Percentiles rank a stretch among this genome's conserved stretches.
Evolutionary conservation across 2,113 vertebrate genomes (phyloP).

Genomic region (Lophochroa leadbeateri): DNA sequence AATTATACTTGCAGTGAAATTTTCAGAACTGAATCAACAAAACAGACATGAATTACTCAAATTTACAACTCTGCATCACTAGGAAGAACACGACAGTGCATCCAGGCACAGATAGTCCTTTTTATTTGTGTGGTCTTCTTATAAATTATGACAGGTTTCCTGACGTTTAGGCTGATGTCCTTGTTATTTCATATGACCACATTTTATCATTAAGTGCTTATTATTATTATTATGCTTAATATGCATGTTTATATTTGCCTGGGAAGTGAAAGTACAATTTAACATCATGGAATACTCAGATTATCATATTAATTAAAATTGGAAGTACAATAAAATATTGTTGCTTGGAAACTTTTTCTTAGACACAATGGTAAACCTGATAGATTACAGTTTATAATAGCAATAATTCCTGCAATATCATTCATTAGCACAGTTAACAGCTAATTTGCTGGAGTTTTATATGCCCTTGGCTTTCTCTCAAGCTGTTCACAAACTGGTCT

Average conservation of each 20-base stretch:
- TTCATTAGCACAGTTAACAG: slow-evolving; percentile 78
- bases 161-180: background rate
- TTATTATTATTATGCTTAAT: background rate
- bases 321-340: slow-evolving; percentile 8
- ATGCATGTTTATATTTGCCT: background rate
- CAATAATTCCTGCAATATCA: slow-evolving; percentile 72
- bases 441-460: slow-evolving; percentile 75
- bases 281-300: background rate
- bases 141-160: background rate
- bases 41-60: background rate
- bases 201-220: background rate
- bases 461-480: slow-evolving; percentile 75
- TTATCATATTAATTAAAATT: slow-evolving; percentile 55
- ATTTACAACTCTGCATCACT: background rate
- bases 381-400: slow-evolving; percentile 75
- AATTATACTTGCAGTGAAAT: background rate
- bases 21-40: background rate
- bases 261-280: background rate
- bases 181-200: background rate
- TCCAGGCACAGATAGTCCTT: background rate
- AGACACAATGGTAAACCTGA: slow-evolving; percentile 51
- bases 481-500: slow-evolving; percentile 74
- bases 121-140: background rate
- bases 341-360: slow-evolving; percentile 59
- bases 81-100: background rate